A percentile compares a stretch with the other conserved stretches of the same genome.
These are phyloP conservation scores for Formicarius rufipectus DNA, from an alignment of 2,113 vertebrate species.

Conservation along the genomic window DNA sequence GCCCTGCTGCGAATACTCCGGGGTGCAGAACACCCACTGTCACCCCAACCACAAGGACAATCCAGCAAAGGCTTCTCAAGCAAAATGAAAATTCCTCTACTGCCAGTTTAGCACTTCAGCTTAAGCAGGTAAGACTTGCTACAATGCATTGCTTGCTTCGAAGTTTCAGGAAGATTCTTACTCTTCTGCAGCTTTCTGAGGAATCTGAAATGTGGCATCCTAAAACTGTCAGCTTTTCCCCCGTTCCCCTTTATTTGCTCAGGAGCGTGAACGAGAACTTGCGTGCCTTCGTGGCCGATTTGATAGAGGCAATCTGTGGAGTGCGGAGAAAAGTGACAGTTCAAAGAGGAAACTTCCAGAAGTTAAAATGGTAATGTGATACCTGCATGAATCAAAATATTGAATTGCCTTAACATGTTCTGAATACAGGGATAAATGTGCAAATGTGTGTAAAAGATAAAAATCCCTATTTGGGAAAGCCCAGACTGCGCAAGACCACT, in stretches of 20 bases:
- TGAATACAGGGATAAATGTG: background rate
- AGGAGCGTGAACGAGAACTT: slow-evolving; percentile 93
- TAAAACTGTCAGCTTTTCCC: background rate
- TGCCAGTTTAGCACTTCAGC: slow-evolving; percentile 80
- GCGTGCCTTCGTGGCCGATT: slow-evolving; percentile 85
- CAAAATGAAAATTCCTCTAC: slow-evolving; percentile 80
- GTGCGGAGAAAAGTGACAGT: slow-evolving; percentile 66
- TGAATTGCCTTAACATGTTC: background rate
- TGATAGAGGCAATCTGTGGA: slow-evolving; percentile 85
- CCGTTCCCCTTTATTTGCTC: background rate
- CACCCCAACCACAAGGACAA: slow-evolving; percentile 84
- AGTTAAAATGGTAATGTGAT: slow-evolving; percentile 69
- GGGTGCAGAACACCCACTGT: slow-evolving; percentile 67
- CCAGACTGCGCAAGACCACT: fast-evolving
- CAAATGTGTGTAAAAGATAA: background rate
- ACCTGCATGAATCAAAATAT: background rate
- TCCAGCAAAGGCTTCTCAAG: slow-evolving; percentile 84
- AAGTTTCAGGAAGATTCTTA: background rate
- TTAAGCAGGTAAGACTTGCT: slow-evolving; percentile 82
- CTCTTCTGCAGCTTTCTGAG: background rate
- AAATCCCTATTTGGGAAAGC: background rate
- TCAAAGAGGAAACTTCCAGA: slow-evolving; percentile 58
- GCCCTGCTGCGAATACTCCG: slow-evolving; percentile 59
- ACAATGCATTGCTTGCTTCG: background rate
- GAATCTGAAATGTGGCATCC: background rate